Base-by-base conservation (phyloP, 2,113 vertebrate species). In the Campylorhamphus procurvoides region DNA sequence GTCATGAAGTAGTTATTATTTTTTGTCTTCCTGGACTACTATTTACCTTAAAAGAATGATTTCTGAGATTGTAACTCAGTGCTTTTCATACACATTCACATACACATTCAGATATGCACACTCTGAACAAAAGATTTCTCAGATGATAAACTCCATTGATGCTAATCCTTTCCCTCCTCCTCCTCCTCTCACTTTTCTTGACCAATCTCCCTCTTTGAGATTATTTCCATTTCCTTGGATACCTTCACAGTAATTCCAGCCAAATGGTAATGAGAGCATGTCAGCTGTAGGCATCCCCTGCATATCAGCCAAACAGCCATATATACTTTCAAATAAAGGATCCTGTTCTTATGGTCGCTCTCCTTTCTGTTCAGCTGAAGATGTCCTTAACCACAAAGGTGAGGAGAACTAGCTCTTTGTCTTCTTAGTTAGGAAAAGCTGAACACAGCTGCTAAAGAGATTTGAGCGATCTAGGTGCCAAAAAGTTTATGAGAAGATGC, bases 201-300 rank as follows among this genome's bases (percentile, higher is more conserved):
- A 52, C 52, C 44, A 60, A 1, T 88, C 60, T 85, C 19, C 53
- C 84, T 14, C 29, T 87, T 86, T 59, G 39, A 91, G 55, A 40
- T 84, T 91, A 83, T 80, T 95, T 96, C 72, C 33, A 95, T 95
- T 96, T 94, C 84, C 82, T 80, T 88, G 74, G 84, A 85, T 95
- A 67, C 47, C 33, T 93, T 94, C 67, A 56, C 63, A 86, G 67
- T 80, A 74, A 86, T 91, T 95, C 37, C 29, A 79, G 73, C 55
- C 42, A 95, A 91, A 91, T 52, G 47, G 16, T 90, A 80, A 83
- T 80, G 58, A 80, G 42, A 80, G 29, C 1, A 0, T 77, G 50
- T 85, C 81, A 87, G 46, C 67, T 79, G 42, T 71, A 83, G 63
- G 55, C 46, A 93, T 73, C 25, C 46, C 7, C 16, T 58, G 20